Base-by-base conservation (phyloP, 2,888 invertebrate genomes). In the Meliscaeva auricollis region DNA sequence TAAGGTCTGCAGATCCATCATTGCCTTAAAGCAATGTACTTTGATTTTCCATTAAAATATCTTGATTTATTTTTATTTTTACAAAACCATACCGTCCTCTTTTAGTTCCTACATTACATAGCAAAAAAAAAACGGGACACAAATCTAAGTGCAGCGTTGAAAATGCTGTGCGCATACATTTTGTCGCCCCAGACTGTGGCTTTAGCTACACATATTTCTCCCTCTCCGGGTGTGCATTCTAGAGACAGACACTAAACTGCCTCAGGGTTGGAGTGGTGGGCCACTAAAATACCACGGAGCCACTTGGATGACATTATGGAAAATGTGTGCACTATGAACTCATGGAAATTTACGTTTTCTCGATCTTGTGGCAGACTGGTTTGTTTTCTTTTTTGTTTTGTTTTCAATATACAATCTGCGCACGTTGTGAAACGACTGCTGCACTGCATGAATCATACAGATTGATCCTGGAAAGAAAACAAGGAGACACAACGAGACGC, bases 291-390 rank as follows among this genome's bases (percentile, higher is more conserved):
- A 74, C 79, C 79, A 80, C 8, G 50, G 58, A 56, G 75, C 64
- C 64, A 70, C 81, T 81, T 72, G 50, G 85, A 69, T 85, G 85
- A 85, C 85, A 85, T 85, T 85, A 85, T 85, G 85, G 85, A 85
- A 85, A 85, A 85, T 85, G 72, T 85, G 85, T 85, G 85, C 85
- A 81, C 85, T 85, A 85, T 85, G 85, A 85, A 85, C 85, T 77
- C 85, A 80, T 85, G 85, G 81, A 81, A 85, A 85, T 85, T 85
- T 81, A 69, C 56, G 85, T 73, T 79, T 73, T 69, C 70, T 64
- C 74, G 74, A 46, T 66, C 35, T 66, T 64, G 0, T 5, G 11
- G 8, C 38, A 68, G 46, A 50, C 50, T 66, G 66, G 22, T 35
- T 52, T 32, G n/a, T 41, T 46, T 69, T 30, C 26, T 32, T 50